These are phyloP conservation scores for Agapostemon virescens DNA, from an alignment of 2,888 invertebrate species.

Conservation along the genomic window DNA sequence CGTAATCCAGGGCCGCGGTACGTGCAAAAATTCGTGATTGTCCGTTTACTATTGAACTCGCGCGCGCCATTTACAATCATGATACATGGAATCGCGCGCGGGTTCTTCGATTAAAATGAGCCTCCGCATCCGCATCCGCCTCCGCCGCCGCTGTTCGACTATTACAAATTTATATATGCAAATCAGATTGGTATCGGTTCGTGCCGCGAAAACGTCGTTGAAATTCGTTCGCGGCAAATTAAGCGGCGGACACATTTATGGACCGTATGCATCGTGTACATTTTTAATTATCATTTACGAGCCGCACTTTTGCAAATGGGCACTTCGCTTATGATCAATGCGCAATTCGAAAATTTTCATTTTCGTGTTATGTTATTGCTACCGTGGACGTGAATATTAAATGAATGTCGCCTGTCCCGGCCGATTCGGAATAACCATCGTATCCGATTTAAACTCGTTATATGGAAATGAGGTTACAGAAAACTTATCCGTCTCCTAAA, in stretches of 20 bases:
- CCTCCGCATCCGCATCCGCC: constrained; percentile 22
- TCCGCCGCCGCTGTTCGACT: constrained; percentile 32
- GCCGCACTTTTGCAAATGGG: constrained; percentile 38
- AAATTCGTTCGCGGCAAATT: constrained; percentile 59
- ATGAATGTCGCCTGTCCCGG: neutral
- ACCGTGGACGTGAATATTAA: neutral
- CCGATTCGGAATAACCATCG: neutral
- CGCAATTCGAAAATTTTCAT: constrained; percentile 38
- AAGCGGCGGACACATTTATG: constrained; percentile 56
- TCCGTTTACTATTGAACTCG: constrained; percentile 45
- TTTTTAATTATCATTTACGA: constrained; percentile 64
- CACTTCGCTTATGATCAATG: constrained; percentile 43
- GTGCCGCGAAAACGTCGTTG: constrained; percentile 39
- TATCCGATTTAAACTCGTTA: neutral
- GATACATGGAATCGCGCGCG: constrained; percentile 21
- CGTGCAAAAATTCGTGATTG: constrained; percentile 41
- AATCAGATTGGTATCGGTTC: constrained; percentile 58
- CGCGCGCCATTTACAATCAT: constrained; percentile 27
- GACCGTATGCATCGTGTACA: constrained; percentile 54
- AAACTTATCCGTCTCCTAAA: neutral
- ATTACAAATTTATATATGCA: constrained; percentile 65
- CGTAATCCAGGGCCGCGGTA: constrained; percentile 24
- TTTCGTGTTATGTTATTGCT: neutral
- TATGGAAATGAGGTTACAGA: neutral
- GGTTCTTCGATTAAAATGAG: constrained; percentile 56